Base-by-base conservation (phyloP, 2,113 vertebrate genomes). In the Prochilodus magdalenae region DNA sequence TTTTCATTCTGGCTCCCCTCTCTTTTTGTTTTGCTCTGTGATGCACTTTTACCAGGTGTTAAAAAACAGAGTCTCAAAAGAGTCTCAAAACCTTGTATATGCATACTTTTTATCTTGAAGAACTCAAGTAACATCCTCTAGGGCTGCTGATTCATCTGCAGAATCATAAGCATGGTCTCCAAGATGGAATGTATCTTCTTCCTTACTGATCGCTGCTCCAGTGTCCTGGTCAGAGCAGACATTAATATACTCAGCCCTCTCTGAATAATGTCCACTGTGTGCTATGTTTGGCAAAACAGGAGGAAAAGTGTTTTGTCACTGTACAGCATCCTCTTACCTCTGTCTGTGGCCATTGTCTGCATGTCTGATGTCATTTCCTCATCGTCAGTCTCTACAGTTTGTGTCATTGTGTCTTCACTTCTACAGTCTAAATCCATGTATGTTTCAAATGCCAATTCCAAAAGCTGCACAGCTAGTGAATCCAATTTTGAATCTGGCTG, bases 371-470 rank as follows among this genome's bases (percentile, higher is more conserved):
- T 40, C 22, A n/a, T 44, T 70, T 70, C 66, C 66, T n/a, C 12
- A 4, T 22, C 12, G 20, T 22, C n/a, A 18, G 36, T 40, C 40
- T 70, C 22, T 70, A 24, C 4, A 44, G 66, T 70, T 44, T 40
- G 66, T 14, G 20, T 20, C n/a, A 40, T 70, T 70, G 18, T 40
- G 33, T 16, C 11, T 24, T 70, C 5, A 6, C 22, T 36, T 8
- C 22, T 36, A 70, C 22, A n/a, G n/a, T 44, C 33, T 44, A 70
- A 69, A 40, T 40, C 66, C 33, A 69, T 69, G 33, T n/a, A 70
- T 70, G 15, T 44, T 70, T 70, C 36, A 44, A 70, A 70, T 24
- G 66, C 13, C 10, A 13, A 44, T 70, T 24, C 66, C 20, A 70
- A 18, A 13, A 44, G 33, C 20, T 70, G 20, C 22, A 12, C 33